Percentiles rank a stretch among this genome's conserved stretches.
These are phyloP conservation scores for Polypedilum vanderplanki DNA, from an alignment of 1,140 invertebrate species.

Conservation along the genomic window DNA sequence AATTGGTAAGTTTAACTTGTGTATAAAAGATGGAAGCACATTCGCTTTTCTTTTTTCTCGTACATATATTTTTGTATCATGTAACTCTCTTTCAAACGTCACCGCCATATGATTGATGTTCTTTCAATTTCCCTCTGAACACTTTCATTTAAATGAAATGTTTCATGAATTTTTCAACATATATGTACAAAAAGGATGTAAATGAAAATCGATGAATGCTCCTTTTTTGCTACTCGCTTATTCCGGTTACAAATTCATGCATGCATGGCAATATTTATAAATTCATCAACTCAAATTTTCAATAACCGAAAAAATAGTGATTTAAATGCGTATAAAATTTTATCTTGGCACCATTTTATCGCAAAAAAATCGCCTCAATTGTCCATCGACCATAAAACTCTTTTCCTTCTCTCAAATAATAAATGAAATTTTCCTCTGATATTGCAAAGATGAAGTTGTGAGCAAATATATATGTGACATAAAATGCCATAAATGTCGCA, in stretches of 20 bases:
- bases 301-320: background rate
- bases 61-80: background rate
- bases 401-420: too few relatives aligned
- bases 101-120: slow-evolving; percentile 23
- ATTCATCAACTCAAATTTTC: too few relatives aligned
- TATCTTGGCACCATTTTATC: background rate
- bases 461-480: background rate
- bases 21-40: background rate
- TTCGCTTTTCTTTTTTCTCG: background rate
- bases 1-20: slow-evolving; percentile 54
- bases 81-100: slow-evolving; percentile 2
- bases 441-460: too few relatives aligned
- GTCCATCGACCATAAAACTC: background rate
- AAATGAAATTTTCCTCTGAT: too few relatives aligned
- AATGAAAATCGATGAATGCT: slow-evolving; percentile 18
- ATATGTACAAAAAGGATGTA: background rate
- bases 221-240: background rate
- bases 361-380: background rate
- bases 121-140: slow-evolving; percentile 23
- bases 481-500: slow-evolving; percentile 17
- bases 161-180: slow-evolving; percentile 19
- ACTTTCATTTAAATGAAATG: slow-evolving; percentile 16
- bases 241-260: too few relatives aligned
- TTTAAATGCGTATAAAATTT: background rate
- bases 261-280: too few relatives aligned